Percentiles rank a stretch among this genome's conserved stretches.
phyloP scores from a whole-genome alignment of 2,797 vertebrate genomes.

The Monodelphis domestica region DNA sequence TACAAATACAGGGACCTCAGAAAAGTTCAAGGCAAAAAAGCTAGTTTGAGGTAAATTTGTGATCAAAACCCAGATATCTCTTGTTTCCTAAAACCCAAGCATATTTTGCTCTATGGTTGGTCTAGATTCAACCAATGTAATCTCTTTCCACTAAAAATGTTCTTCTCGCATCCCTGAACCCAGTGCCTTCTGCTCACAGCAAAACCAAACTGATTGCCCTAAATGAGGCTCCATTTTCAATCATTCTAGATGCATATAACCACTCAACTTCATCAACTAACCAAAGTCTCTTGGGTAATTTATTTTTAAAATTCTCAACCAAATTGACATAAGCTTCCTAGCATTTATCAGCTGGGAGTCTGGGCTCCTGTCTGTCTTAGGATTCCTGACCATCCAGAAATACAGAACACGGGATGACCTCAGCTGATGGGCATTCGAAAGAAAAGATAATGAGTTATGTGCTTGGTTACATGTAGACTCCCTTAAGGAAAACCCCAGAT shows the following conservation, averaged over 20 bases:
- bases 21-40: neutral
- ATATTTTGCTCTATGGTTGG: neutral
- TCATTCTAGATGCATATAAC: neutral
- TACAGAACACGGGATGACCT: neutral
- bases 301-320: neutral
- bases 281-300: neutral
- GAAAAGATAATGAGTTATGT: neutral
- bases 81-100: neutral
- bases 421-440: neutral
- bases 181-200: neutral
- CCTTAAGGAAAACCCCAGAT: neutral
- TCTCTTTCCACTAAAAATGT: neutral
- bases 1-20: neutral
- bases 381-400: neutral
- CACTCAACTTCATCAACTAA: neutral
- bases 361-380: neutral
- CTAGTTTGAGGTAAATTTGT: neutral
- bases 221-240: neutral
- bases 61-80: neutral
- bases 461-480: neutral
- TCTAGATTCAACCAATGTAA: neutral
- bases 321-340: neutral
- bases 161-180: neutral
- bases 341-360: neutral
- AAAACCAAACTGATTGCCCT: neutral